Evolutionary conservation across 2,797 vertebrate species (phyloP), one percentile per base, ranked within the genome.

Genomic region (Hypotaenidia philippensis): DNA sequence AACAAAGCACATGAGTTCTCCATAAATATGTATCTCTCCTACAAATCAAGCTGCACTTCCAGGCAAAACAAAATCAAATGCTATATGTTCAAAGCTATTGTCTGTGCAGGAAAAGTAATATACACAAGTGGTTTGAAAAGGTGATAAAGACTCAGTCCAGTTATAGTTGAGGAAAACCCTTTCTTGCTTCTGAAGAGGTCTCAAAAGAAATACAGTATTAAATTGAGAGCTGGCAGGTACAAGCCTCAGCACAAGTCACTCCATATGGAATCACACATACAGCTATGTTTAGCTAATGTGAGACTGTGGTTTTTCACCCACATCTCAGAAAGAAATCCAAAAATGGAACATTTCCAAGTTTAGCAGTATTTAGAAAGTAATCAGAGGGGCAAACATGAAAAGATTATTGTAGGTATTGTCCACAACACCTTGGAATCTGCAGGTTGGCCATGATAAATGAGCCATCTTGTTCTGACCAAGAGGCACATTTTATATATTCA

Each of bases 191-290:
- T 32, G 16, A 10, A 85, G 68, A 77, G 32, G 27, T 32, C 40
- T 85, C 50, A 38, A 60, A 74, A 70, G 29, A 83, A 92, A 40
- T 4, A 41, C 47, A 31, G 31, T 41, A 38, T 64, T 84, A 65
- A 87, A 59, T 1, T 7, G 26, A 83, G n/a, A 53, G n/a, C 36
- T 79, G 56, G 40, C 31, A 75, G 32, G 20, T 76, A 14, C 40
- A 74, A 83, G 20, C 1, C 63, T 83, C 84, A 82, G 83, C 85
- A 72, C 36, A 93, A 77, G 38, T 88, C 47, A 36, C 69, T 75
- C 36, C 27, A 41, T 50, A 82, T 1, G 3, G 63, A 81, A 64
- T 49, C 52, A 81, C 60, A 90, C 29, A 83, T 15, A n/a, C 2
- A 2, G 25, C 49, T 94, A 65, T 86, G 91, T 96, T 94, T 75